Evolutionary conservation across 2,797 vertebrate genomes (phyloP), one percentile per base, ranked within the genome.

Genomic region (Zenarchopterus dispar): DNA sequence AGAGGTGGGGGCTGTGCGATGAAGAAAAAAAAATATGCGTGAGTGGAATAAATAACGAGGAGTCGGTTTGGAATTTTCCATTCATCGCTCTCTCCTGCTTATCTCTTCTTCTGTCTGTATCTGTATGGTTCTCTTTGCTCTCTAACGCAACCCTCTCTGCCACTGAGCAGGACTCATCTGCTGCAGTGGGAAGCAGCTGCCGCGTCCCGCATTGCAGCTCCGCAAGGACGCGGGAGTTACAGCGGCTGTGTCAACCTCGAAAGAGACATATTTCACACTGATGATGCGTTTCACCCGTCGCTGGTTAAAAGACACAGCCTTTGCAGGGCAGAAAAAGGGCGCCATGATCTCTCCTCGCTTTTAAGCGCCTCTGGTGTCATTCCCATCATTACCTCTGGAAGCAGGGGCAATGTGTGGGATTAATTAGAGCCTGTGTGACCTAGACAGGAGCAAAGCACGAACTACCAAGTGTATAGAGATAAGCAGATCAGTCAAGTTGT

Each of bases 181-280:
- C 83, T 83, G 86, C 88, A 88, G 85, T 74, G 75, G 56, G 56
- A 44, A 82, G 70, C 77, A 79, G 85, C 77, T 78, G 80, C 77
- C 64, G 70, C 6, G 67, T 84, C 84, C 85, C 87, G 93, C 93
- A 94, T 91, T 94, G 93, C 93, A 94, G 92, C 81, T 82, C 82
- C 80, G 81, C 87, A 86, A 89, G 81, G 89, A 86, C 84, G 79
- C 56, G 39, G 64, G 75, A 75, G 70, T 70, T 36, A 56, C 69
- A 57, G 50, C 8, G 77, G 46, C 56, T 16, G 59, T 76, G 77
- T 72, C 80, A 73, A 42, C 82, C 79, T 72, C 80, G 50, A 50
- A 24, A 67, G 56, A 73, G 56, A 75, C 81, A 70, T 84, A 81
- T 80, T 80, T 88, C 84, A 81, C 68, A 23, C 51, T 55, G 67